Conservation (phyloP, 2,888 invertebrate genomes). For the Cephonodes hylas region DNA sequence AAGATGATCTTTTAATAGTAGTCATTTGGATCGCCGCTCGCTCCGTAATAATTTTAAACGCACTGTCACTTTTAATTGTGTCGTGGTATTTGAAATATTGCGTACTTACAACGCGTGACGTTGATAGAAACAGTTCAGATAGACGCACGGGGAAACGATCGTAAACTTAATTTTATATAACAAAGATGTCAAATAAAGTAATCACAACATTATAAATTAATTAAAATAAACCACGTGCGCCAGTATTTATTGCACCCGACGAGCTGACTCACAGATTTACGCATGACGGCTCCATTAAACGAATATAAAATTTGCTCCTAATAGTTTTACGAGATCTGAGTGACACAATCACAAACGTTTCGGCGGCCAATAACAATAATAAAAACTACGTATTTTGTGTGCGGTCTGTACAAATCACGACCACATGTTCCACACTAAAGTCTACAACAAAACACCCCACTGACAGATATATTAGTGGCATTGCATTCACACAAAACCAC, state of each 20-base stretch:
- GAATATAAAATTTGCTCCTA: slow-evolving; percentile 46
- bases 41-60: slow-evolving; percentile 37
- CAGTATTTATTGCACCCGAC: not conserved
- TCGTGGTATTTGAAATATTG: slow-evolving; percentile 35
- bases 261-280: not conserved
- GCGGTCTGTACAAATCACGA: slow-evolving; percentile 68
- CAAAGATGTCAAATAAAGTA: slow-evolving; percentile 10
- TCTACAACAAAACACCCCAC: slow-evolving; percentile 67
- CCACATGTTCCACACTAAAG: slow-evolving; percentile 63
- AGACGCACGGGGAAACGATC: not conserved
- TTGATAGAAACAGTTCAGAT: not conserved
- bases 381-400: slow-evolving; percentile 49
- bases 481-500: slow-evolving; percentile 55
- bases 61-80: slow-evolving; percentile 24
- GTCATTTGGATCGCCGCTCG: slow-evolving; percentile 51
- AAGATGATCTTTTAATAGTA: slow-evolving; percentile 74
- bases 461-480: slow-evolving; percentile 76
- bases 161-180: not conserved
- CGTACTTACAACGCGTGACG: slow-evolving; percentile 13
- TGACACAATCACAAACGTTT: slow-evolving; percentile 68
- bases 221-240: not conserved
- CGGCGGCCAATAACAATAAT: slow-evolving; percentile 68
- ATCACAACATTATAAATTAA: slow-evolving; percentile 11
- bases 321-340: slow-evolving; percentile 63
- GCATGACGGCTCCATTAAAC: slow-evolving; percentile 30